A percentile compares a stretch with the other conserved stretches of the same genome.
These are phyloP conservation scores for Melitaea cinxia DNA, from an alignment of 1,140 invertebrate genomes.

Conservation along the genomic window DNA sequence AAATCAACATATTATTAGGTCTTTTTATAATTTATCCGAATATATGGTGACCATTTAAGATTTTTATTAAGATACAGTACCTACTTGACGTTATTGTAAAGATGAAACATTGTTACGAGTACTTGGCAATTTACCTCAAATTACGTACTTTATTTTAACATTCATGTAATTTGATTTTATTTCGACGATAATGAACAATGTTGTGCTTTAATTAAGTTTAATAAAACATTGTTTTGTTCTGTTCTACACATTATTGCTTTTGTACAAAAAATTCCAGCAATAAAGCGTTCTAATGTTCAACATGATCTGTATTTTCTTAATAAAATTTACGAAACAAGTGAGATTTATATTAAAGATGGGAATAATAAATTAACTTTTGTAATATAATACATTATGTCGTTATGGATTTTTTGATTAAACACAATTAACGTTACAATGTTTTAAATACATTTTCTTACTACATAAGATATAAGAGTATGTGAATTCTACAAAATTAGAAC, in stretches of 20 bases:
- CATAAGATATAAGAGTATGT: too few relatives aligned
- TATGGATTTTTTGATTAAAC: too few relatives aligned
- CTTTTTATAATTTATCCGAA: too few relatives aligned
- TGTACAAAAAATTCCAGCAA: background rate
- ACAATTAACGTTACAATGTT: too few relatives aligned
- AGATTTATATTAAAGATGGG: constrained; percentile 1
- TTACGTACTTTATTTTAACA: constrained; percentile 26
- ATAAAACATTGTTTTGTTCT: constrained; percentile 11
- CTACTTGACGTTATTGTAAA: constrained; percentile 12
- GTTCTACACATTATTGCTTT: constrained; percentile 9
- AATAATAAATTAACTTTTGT: background rate
- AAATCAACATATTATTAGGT: too few relatives aligned
- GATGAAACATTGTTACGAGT: constrained; percentile 20
- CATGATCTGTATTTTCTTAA: background rate
- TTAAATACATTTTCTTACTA: too few relatives aligned
- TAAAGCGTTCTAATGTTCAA: background rate
- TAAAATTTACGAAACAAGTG: background rate
- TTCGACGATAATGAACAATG: constrained; percentile 18
- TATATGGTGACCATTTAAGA: background rate
- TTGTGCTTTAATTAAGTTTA: constrained; percentile 31
- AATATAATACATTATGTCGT: too few relatives aligned
- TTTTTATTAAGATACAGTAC: constrained; percentile 18
- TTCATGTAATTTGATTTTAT: constrained; percentile 31
- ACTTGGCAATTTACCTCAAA: constrained; percentile 20
- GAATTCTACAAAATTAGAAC: too few relatives aligned